phyloP scores from a whole-genome alignment of 1,140 invertebrate species.

The Drosophila leontia region DNA sequence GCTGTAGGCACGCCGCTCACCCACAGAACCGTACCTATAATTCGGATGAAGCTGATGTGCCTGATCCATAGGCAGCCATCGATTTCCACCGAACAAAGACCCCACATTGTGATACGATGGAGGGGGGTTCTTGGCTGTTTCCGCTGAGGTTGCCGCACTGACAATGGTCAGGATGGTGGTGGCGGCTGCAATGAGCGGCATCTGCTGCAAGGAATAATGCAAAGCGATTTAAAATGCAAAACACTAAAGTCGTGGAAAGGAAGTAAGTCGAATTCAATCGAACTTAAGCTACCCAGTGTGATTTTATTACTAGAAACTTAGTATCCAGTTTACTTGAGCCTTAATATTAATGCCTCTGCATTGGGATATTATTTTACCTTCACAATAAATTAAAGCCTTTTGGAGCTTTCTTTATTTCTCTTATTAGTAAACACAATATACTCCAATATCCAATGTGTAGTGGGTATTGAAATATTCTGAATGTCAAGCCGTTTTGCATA shows the following conservation, averaged over 20 bases:
- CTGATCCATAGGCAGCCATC: constrained; percentile 62
- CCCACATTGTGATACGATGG: constrained; percentile 40
- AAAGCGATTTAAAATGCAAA: constrained; percentile 41
- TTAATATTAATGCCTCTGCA: too few species aligned
- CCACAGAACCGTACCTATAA: constrained; percentile 45
- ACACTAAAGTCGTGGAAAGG: background rate
- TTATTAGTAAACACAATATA: background rate
- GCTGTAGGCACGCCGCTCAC: constrained; percentile 30
- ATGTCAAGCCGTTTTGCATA: constrained; percentile 17
- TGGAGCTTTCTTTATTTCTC: background rate
- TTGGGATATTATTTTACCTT: background rate
- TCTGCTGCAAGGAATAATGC: constrained; percentile 40
- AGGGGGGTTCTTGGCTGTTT: constrained; percentile 25
- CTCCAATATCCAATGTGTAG: background rate
- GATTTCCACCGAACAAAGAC: constrained; percentile 65
- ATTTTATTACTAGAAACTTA: background rate
- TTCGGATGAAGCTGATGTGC: constrained; percentile 27
- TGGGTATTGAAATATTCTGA: constrained; percentile 8
- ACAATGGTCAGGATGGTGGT: constrained; percentile 60
- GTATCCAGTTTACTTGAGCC: background rate
- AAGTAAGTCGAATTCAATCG: background rate
- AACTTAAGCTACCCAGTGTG: background rate
- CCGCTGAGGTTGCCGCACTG: constrained; percentile 17
- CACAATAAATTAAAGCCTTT: too few species aligned
- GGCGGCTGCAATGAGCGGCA: constrained; percentile 63